A percentile compares a stretch with the other conserved stretches of the same genome.
Conservation (phyloP, 2,113 vertebrate species). For the Dipodomys merriami region DNA sequence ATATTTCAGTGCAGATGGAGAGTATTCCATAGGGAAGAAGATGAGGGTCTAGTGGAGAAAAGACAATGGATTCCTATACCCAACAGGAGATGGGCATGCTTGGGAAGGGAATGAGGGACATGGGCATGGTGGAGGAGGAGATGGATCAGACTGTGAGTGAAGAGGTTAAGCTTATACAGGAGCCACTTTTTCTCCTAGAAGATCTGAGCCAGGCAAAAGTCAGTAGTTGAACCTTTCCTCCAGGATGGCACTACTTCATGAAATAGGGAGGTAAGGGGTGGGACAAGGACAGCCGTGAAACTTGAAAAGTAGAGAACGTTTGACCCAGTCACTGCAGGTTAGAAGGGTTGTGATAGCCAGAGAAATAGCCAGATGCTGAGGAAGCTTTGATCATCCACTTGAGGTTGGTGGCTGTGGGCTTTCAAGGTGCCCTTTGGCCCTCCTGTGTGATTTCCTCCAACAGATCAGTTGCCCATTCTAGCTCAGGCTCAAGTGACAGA, state of each 20-base stretch:
- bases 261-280: not conserved
- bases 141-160: not conserved
- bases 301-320: not conserved
- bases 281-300: not conserved
- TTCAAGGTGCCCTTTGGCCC: not conserved
- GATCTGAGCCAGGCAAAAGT: not conserved
- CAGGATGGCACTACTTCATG: not conserved
- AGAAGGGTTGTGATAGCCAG: not conserved
- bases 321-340: not conserved
- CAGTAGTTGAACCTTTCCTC: not conserved
- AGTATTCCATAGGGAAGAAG: constrained; percentile 13
- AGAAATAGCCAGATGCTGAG: not conserved
- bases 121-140: no score
- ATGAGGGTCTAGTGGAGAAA: not conserved
- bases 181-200: not conserved
- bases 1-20: not conserved
- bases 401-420: not conserved
- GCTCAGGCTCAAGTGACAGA: not conserved
- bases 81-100: no score
- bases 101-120: no score
- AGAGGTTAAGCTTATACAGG: not conserved
- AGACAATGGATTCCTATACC: not conserved
- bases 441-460: not conserved
- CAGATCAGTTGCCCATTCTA: not conserved
- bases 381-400: not conserved